Base-by-base conservation (phyloP, 2,888 invertebrate genomes). In the Synergus umbraculus region DNA sequence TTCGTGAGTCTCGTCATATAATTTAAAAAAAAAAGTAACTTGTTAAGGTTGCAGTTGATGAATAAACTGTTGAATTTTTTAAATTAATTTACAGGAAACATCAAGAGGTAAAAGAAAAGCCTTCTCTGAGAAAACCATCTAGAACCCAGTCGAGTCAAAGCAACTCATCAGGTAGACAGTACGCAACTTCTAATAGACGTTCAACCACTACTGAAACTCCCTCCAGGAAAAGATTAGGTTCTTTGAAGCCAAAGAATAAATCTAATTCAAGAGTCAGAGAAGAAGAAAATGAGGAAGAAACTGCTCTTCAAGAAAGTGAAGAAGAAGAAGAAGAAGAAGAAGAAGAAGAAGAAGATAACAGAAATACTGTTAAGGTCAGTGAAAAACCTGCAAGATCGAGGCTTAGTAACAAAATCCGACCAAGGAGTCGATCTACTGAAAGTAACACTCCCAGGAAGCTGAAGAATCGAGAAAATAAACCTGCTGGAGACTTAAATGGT, bases 401-500 rank as follows among this genome's bases (percentile, higher is more conserved):
- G 73, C 77, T 81, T 18, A 87, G 82, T 54, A 81, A 83, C 54
- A 88, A 89, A 79, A 86, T 79, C 54, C 87, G 89, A 73, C 84
- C 81, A 79, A 85, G 86, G 78, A 84, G 82, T 76, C 84, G 83
- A n/a, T 81, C 81, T 22, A 63, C 81, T 41, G 91, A 89, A 78
- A 89, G 91, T 10, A 77, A 83, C 15, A 82, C 79, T 29, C 86
- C 86, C 41, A 86, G 86, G 9, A 90, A 89, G 58, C 86, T 86
- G 12, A 78, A 83, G 12, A 84, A 84, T 13, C 83, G 84, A 9
- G 81, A 85, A 3, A 79, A 78, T 77, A 84, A 81, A 76, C 66
- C 44, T 46, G 37, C 3, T 94, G 95, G 0, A 91, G 94, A 65
- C 93, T 94, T 49, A 29, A 94, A 91, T 93, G 93, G 41, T 64